Evolutionary conservation across 23 tunicate genomes (phyloP), one percentile per base, ranked within the genome.

Genomic region (Botrylloides violaceus): DNA sequence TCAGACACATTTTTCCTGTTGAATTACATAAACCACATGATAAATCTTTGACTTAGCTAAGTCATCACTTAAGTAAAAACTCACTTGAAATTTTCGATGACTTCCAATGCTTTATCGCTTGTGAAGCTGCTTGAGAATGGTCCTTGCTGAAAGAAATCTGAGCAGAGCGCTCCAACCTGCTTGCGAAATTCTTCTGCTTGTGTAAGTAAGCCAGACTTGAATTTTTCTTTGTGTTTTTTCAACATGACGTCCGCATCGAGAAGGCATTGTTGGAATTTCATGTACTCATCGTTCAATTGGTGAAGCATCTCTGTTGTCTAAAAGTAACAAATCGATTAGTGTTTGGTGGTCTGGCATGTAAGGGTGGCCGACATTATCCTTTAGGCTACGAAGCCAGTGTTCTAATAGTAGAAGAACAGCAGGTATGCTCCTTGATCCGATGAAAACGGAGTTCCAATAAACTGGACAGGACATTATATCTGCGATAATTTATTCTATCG

Each of bases 141-240:
- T 0, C 98, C 98, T 58, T 85, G 80, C 48, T 85, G 87, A 30
- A 80, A 22, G 72, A 84, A 92, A 32, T 84, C 98, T 5, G 82
- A 80, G 20, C 80, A 53, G 19, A 84, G 79, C 3, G 59, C 83
- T 2, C 76, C 83, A 4, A 92, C 94, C 23, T 84, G 70, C 59
- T 92, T 92, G 24, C 92, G 70, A 80, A 92, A 92, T 49, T 92
- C 98, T 36, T 92, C 98, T 3, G 93, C 91, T 57, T 92, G 92
- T 29, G 98, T 72, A 20, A 92, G 73, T 31, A 92, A 49, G 36
- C 92, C 92, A 20, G 87, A 64, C 80, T 92, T 92, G 74, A 92
- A 92, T 58, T 85, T 85, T 66, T 92, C 98, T 36, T 92, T 92
- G 73, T 85, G 85, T 72, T 84, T 84, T 55, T 82, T 83, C 76